Base-by-base conservation (phyloP, 2,888 invertebrate species). In the Thymelicus lineola region DNA sequence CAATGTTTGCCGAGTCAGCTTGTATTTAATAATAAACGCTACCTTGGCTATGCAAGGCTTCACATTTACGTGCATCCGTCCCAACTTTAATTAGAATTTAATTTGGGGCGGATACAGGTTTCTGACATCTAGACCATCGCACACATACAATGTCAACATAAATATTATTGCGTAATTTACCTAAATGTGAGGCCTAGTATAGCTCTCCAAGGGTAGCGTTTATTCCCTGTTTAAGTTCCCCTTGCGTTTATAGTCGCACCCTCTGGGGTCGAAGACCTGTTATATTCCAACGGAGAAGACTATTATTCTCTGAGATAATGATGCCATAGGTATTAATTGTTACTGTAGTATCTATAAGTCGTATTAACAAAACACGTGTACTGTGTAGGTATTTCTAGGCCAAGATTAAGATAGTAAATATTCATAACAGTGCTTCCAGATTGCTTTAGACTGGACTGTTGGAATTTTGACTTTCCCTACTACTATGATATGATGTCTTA, bases 191-290 rank as follows among this genome's bases (percentile, higher is more conserved):
- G 17, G 17, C 6, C 48, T 50, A n/a, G 48, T 17, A 15, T 50
- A 50, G 48, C 15, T 17, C 15, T 50, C 48, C 15, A 50, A 50
- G n/a, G 15, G 15, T 50, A 50, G 17, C 12, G 17, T 15, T 50
- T 50, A 50, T 50, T 17, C 48, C 9, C 3, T 7, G 63, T 50
- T 63, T 42, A 12, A 50, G 36, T 48, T 50, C 50, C 36, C 63
- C 48, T 50, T 17, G 15, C 17, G 17, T 50, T 50, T 9, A 50
- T 50, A 53, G 12, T 17, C 14, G 50, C 36, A 12, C 46, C 63
- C 38, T 36, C 17, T 53, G 50, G n/a, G 46, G 46, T 63, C 63
- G 36, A 50, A 36, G 17, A 38, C 50, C 50, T 38, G 15, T 62
- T 50, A 45, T 45, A 17, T 50, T 17, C 17, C 48, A 50, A 50